Percentiles rank a stretch among this genome's conserved stretches.
Evolutionary conservation across 2,797 vertebrate species (phyloP).

Genomic region (Echeneis naucrates): DNA sequence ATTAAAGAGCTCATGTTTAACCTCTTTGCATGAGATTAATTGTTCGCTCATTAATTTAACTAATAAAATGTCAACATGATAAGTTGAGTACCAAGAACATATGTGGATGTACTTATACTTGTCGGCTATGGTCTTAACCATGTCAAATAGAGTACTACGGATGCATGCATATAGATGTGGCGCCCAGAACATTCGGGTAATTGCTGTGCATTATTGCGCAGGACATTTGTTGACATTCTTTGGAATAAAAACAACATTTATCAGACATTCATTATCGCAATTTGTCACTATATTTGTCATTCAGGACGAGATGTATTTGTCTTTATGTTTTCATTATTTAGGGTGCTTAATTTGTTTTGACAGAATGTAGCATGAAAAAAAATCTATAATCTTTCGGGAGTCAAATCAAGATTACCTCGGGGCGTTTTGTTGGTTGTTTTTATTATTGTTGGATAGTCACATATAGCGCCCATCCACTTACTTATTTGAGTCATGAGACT

Average conservation of each 20-base stretch:
- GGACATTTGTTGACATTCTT: conserved; percentile 59
- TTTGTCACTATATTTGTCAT: conserved; percentile 53
- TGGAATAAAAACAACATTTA: conserved; percentile 56
- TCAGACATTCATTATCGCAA: conserved; percentile 56
- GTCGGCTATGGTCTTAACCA: conserved; percentile 21
- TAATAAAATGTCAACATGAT: conserved; percentile 12
- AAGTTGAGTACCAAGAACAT: not conserved
- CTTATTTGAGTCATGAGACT: conserved; percentile 6
- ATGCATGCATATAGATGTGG: conserved; percentile 31
- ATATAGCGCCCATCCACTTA: conserved; percentile 6
- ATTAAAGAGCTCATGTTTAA: not conserved
- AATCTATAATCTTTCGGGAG: conserved; percentile 25
- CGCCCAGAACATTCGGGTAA: conserved; percentile 47
- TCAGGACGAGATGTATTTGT: conserved; percentile 49
- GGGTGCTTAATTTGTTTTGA: conserved; percentile 51
- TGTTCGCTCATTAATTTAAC: conserved; percentile 24
- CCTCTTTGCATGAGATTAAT: conserved; percentile 28
- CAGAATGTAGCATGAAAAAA: conserved; percentile 19
- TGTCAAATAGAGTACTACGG: conserved; percentile 22
- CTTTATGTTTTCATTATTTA: conserved; percentile 50
- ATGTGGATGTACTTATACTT: conserved; percentile 23
- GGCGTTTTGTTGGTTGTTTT: conserved; percentile 34
- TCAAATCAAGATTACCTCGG: conserved; percentile 22
- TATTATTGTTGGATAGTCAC: conserved; percentile 15
- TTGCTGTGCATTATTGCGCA: conserved; percentile 52